Evolutionary conservation across 2,888 invertebrate species (phyloP).

Genomic region (Philereme transversata): DNA sequence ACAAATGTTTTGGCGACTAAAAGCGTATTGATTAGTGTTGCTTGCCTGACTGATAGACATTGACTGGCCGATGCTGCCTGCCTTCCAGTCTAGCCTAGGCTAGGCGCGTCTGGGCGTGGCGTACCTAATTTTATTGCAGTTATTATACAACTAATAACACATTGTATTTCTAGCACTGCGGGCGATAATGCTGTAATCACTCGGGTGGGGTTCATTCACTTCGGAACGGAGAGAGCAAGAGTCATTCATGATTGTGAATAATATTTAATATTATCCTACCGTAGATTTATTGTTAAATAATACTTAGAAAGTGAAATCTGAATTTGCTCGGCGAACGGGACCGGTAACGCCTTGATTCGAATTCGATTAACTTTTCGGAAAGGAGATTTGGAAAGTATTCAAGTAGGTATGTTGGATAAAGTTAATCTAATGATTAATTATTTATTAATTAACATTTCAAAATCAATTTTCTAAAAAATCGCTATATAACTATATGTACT

Average conservation of each 20-base stretch:
- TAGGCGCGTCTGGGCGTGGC: slow-evolving; percentile 51
- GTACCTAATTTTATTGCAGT: slow-evolving; percentile 50
- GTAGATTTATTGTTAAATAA: slow-evolving; percentile 31
- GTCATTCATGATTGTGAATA: slow-evolving; percentile 45
- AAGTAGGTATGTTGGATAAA: slow-evolving; percentile 6
- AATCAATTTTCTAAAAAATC: background rate
- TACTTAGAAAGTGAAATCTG: slow-evolving; percentile 35
- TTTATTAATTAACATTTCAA: background rate
- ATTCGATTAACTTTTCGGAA: slow-evolving; percentile 18
- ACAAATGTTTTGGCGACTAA: slow-evolving; percentile 52
- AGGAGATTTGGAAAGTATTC: slow-evolving; percentile 18
- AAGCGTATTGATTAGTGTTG: slow-evolving; percentile 68
- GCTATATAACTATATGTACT: too few relatives aligned
- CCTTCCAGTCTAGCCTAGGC: slow-evolving; percentile 45
- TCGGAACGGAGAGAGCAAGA: slow-evolving; percentile 39
- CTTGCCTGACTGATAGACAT: slow-evolving; percentile 57
- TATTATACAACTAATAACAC: slow-evolving; percentile 49
- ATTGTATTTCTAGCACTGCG: slow-evolving; percentile 44
- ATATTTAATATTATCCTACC: slow-evolving; percentile 33
- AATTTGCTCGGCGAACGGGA: slow-evolving; percentile 10
- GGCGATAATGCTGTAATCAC: slow-evolving; percentile 52
- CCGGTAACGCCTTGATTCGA: slow-evolving; percentile 15
- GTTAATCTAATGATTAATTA: slow-evolving; percentile 2
- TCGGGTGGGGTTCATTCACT: slow-evolving; percentile 59
- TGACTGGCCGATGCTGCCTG: slow-evolving; percentile 42